These are phyloP conservation scores for Elegia similella DNA, from an alignment of 2,888 invertebrate species.

Conservation along the genomic window DNA sequence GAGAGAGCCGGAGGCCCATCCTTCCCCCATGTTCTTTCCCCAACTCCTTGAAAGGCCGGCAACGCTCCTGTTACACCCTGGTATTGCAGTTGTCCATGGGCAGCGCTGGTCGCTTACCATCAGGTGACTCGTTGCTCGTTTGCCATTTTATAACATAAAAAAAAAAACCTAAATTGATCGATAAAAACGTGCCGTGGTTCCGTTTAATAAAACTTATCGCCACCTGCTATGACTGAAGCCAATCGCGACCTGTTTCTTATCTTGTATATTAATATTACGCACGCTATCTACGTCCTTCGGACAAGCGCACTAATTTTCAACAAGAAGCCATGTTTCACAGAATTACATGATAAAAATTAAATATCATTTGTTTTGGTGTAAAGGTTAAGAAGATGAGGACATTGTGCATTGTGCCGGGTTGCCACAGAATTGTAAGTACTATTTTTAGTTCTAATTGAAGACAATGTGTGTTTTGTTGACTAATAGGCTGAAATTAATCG, in stretches of 20 bases:
- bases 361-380: conserved; percentile 18
- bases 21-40: no score
- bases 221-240: conserved; percentile 29
- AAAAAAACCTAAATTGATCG: no score
- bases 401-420: conserved; percentile 63
- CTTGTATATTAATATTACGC: conserved; percentile 42
- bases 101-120: no score
- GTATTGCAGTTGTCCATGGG: no score
- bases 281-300: conserved; percentile 32
- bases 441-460: conserved; percentile 21
- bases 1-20: no score
- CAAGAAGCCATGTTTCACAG: conserved; percentile 32
- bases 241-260: conserved; percentile 43
- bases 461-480: neutral
- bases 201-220: conserved; percentile 20
- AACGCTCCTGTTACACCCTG: no score
- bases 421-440: conserved; percentile 56
- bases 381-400: conserved; percentile 46
- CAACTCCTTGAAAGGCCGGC: no score
- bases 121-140: no score
- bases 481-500: neutral
- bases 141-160: no score
- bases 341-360: conserved; percentile 18
- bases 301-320: conserved; percentile 37
- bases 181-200: neutral